phyloP scores from a whole-genome alignment of 2,888 invertebrate genomes.

The Steinernema carpocapsae region DNA sequence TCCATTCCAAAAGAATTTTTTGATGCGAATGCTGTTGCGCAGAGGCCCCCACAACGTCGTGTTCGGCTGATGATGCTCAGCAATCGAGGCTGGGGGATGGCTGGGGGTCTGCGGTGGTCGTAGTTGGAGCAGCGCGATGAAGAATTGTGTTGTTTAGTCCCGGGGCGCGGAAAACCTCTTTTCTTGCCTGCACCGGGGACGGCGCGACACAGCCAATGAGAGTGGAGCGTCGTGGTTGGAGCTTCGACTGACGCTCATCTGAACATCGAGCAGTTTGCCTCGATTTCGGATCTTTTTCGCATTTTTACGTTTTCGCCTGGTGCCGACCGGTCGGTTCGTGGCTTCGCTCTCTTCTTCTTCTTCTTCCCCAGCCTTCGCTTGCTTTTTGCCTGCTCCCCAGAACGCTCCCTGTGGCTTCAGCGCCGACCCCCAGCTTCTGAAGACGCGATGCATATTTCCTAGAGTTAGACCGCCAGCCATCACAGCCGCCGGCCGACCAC shows the following conservation, averaged over 20 bases:
- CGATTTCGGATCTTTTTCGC: slow-evolving; percentile 31
- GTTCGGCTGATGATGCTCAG: too few relatives aligned
- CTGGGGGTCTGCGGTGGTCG: neutral
- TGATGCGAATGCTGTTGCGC: slow-evolving; percentile 4
- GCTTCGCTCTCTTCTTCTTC: slow-evolving; percentile 9
- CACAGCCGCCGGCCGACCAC: neutral
- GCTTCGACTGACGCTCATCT: neutral
- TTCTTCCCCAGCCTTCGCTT: neutral
- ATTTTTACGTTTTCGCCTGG: slow-evolving; percentile 33
- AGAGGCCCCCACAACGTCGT: too few relatives aligned
- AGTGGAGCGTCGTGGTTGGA: too few relatives aligned
- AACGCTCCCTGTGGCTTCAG: neutral
- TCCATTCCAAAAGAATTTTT: slow-evolving; percentile 33
- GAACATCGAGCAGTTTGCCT: slow-evolving; percentile 20
- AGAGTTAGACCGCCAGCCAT: too few relatives aligned
- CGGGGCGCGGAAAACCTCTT: slow-evolving; percentile 18
- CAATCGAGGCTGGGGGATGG: too few relatives aligned
- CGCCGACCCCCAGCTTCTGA: neutral
- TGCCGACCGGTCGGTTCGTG: slow-evolving; percentile 27
- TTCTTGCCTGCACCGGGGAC: neutral
- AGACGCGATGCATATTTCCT: slow-evolving; percentile 1
- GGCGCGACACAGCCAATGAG: too few relatives aligned
- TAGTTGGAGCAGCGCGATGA: neutral
- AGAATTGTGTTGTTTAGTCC: slow-evolving; percentile 31
- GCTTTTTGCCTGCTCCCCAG: neutral